Evolutionary conservation across 2,888 invertebrate species (phyloP), one percentile per base, ranked within the genome.

Genomic region (Calameuta pallipes): DNA sequence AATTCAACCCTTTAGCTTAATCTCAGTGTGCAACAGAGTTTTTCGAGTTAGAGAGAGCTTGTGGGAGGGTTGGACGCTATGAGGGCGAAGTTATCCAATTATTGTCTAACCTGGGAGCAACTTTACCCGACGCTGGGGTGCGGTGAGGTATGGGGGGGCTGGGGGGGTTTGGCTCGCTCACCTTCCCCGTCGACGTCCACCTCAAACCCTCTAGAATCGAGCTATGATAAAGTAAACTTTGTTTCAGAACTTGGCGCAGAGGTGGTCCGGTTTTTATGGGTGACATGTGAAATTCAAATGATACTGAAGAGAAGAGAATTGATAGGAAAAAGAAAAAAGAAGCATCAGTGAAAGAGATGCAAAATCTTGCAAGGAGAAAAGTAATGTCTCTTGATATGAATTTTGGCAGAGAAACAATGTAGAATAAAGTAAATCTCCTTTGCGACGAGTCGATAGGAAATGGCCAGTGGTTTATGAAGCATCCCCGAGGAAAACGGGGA

Each of bases 71-170:
- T 84, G 83, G 82, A 83, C 83, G 87, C 87, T 86, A 86, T 84
- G 88, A 88, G 89, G 88, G 88, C 90, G 86, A 91, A 91, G 89
- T 91, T 91, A 91, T 91, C 91, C 91, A 91, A 91, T 91, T 91
- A 91, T 91, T 91, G 91, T 91, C 91, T 91, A 91, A 90, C 91
- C 91, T 90, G 91, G 88, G 88, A 89, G 90, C 90, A 90, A 90
- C 89, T 91, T 90, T 88, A 88, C 88, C 88, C 86, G 87, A 78
- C 74, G 80, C 35, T 75, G 69, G 41, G 78, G 78, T 75, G 85
- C 85, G 84, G 85, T 85, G 86, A 85, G 85, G 86, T 85, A 83
- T 84, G 83, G 75, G 33, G 78, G 74, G 35, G 77, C 78, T 73
- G 76, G 75, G 23, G 83, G 83, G 83, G 83, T 81, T 82, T 73